Evolutionary conservation across 2,888 invertebrate species (phyloP), one percentile per base, ranked within the genome.

Genomic region (Diploptera punctata): DNA sequence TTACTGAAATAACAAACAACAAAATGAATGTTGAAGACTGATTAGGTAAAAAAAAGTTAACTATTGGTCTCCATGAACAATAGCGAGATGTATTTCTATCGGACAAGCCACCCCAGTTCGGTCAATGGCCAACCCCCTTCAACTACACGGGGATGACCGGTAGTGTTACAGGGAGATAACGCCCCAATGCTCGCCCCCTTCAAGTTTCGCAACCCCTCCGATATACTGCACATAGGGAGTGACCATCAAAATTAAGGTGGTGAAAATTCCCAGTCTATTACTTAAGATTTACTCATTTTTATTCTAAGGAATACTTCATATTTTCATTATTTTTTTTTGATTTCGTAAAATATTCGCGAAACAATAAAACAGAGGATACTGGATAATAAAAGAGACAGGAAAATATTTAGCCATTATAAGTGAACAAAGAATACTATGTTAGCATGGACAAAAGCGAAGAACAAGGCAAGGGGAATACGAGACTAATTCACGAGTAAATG

Each of bases 121-220:
- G 65, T 65, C 44, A 65, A 65, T 47, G 60, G 44, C 44, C 57
- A 60, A 18, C 38, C 24, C 65, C 65, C 65, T 65, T 44, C 44
- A 44, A n/a, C 44, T 65, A 65, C 44, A 65, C 65, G 65, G 65
- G 65, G 65, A 65, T 65, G 65, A 65, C 65, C 68, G 69, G 69
- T 43, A 43, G 69, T 69, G 69, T 54, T 57, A 69, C 54, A 54
- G 69, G 18, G 43, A 69, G 69, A 69, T 69, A 69, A 69, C 69
- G 69, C 49, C 68, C 54, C 54, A 52, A 47, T 47, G 52, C 54
- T 29, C 60, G 60, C 16, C 60, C 69, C 60, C 68, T 54, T n/a
- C 52, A 52, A 54, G 68, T 38, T 31, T 18, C 67, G 21, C n/a
- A 24, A 19, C 62, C 65, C 7, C 16, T 26, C 18, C 65, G 10